These are phyloP conservation scores for Zapornia atra DNA, from an alignment of 2,113 vertebrate genomes.

Conservation along the genomic window DNA sequence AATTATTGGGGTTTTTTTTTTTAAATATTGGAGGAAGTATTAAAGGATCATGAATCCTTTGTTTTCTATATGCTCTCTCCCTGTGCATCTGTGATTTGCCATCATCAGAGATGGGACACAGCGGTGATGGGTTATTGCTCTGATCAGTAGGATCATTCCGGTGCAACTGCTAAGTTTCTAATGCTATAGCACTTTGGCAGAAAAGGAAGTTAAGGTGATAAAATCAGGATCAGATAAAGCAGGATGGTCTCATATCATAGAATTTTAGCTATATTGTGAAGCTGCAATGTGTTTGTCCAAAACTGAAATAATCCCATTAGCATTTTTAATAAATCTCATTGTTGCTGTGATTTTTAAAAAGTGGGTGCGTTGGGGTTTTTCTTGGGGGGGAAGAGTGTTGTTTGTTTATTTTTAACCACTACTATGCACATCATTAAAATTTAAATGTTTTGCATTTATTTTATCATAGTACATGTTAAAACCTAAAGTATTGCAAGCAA, in stretches of 20 bases:
- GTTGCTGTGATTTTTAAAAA: background rate
- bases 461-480: background rate
- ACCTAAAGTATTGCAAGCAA: background rate
- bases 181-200: background rate
- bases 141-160: background rate
- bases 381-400: accelerated
- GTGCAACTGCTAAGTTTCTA: background rate
- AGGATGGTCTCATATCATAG: background rate
- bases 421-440: background rate
- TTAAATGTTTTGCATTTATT: background rate
- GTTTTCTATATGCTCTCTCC: background rate
- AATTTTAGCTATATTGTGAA: background rate
- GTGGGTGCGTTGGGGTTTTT: accelerated
- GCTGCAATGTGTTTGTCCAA: background rate
- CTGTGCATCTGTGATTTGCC: background rate
- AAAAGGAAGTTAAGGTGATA: background rate
- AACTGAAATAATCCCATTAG: background rate
- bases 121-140: background rate
- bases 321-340: background rate
- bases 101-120: background rate
- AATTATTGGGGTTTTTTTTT: background rate
- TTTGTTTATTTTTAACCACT: too few species aligned
- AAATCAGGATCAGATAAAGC: background rate
- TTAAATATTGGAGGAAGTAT: background rate
- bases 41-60: background rate